These are phyloP conservation scores for Lycodopsis pacificus DNA, from an alignment of 2,797 vertebrate species.

Conservation along the genomic window DNA sequence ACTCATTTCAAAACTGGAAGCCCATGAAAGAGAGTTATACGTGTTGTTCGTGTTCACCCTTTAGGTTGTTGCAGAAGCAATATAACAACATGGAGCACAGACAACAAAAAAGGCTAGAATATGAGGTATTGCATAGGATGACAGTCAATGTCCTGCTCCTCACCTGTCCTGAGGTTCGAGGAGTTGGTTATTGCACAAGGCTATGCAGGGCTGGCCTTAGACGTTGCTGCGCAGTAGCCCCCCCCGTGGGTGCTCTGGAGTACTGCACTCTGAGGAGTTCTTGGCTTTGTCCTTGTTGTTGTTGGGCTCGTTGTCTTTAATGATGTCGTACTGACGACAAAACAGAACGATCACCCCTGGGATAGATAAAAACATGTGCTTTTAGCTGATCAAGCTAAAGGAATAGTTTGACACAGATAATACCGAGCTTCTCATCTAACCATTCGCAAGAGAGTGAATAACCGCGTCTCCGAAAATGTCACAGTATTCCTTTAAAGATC, in stretches of 20 bases:
- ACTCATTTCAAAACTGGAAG: neutral
- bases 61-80: neutral
- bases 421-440: no score
- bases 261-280: slow-evolving; percentile 96
- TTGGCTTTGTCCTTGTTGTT: slow-evolving; percentile 99
- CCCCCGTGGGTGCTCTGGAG: slow-evolving; percentile 93
- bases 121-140: neutral
- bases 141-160: slow-evolving; percentile 16
- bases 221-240: slow-evolving; percentile 96
- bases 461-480: no score
- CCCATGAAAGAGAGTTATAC: neutral
- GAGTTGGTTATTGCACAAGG: slow-evolving; percentile 82
- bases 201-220: slow-evolving; percentile 67
- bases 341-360: slow-evolving; percentile 95
- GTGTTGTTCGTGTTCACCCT: neutral
- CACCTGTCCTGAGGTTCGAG: slow-evolving; percentile 83
- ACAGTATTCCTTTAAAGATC: no score
- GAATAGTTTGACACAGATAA: no score
- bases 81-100: neutral
- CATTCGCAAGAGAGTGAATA: no score
- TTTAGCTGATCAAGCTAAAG: neutral
- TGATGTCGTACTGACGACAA: slow-evolving; percentile 98
- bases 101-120: neutral
- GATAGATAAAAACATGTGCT: no score
- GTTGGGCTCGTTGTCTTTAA: slow-evolving; percentile 97